Conservation (phyloP, 92 coral and sea anemone species). For the Plumapathes pennacea region DNA sequence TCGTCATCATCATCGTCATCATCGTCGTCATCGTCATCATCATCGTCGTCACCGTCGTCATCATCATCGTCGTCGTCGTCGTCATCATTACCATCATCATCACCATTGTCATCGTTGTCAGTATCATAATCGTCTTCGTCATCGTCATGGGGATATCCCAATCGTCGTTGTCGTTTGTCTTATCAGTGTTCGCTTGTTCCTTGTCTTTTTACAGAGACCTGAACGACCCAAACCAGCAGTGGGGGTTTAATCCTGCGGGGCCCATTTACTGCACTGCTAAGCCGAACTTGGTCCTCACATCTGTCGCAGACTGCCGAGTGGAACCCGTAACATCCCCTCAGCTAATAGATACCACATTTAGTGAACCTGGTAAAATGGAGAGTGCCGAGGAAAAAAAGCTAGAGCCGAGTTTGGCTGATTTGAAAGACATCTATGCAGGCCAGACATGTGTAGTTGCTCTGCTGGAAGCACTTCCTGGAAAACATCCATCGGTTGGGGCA, state of each 20-base stretch:
- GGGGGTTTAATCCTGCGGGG: conserved; percentile 91
- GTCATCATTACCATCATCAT: conserved; percentile 1
- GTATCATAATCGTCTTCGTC: too few species aligned
- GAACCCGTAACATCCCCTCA: conserved; percentile 8
- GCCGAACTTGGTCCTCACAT: conserved; percentile 70
- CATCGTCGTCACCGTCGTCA: background rate
- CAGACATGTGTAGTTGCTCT: conserved; percentile 48
- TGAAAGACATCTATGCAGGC: conserved; percentile 77
- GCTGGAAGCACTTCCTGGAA: conserved; percentile 61
- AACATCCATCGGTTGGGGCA: conserved; percentile 63
- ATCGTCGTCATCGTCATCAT: background rate
- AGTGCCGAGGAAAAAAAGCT: conserved; percentile 19
- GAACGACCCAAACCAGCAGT: conserved; percentile 64
- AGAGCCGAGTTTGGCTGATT: conserved; percentile 40
- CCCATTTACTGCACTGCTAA: conserved; percentile 81
- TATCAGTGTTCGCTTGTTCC: too few species aligned
- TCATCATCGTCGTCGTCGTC: background rate
- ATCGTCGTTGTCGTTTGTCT: too few species aligned
- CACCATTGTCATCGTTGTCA: background rate
- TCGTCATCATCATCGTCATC: background rate
- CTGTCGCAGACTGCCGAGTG: conserved; percentile 49
- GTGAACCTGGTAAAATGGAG: background rate
- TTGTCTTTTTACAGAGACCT: conserved; percentile 33
- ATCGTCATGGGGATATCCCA: background rate
- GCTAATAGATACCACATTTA: background rate